Evolutionary conservation across 2,113 vertebrate species (phyloP), one percentile per base, ranked within the genome.

Genomic region (Sylvietta virens): DNA sequence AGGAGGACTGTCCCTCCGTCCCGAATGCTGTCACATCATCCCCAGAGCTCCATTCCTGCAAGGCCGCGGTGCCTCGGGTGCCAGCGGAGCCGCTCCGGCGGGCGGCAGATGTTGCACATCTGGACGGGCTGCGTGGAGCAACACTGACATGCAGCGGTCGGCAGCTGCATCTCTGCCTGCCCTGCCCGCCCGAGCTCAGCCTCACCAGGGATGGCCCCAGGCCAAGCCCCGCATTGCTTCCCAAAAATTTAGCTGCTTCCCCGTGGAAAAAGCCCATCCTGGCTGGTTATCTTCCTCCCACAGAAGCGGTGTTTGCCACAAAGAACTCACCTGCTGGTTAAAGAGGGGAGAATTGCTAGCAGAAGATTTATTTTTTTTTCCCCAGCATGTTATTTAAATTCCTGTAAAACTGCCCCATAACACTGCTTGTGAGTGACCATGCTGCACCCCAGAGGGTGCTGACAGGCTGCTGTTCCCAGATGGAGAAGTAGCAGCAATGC

Each of bases 101-200:
- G 42, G 33, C 50, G 15, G 53, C 91, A 92, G 95, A 93, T 96
- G 87, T 94, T 94, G 87, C 79, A 51, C 96, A 96, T 66, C 93
- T 95, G 92, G 64, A 37, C 1, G 5, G 9, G 35, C 72, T 81
- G 77, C 3, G 15, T 35, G 90, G 95, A 93, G 90, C 92, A 96
- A 93, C 81, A 95, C 92, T 95, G 96, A 90, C 87, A 77, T 96
- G 79, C 94, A 93, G 92, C 1, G 92, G 94, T 13, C 20, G 9
- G 44, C 78, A 30, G 58, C 67, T 65, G 90, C 57, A 69, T 56
- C 88, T 79, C 85, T n/a, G 11, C 64, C 64, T 57, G 53, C 44
- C 37, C 78, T 47, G 77, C 61, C 62, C 73, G 6, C 3, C 51
- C 7, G 4, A 2, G 37, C 56, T 53, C 73, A 23, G 22, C 72